Percentiles rank a stretch among this genome's conserved stretches.
Evolutionary conservation across 1,140 invertebrate species (phyloP).

Genomic region (Cotesia typhae): DNA sequence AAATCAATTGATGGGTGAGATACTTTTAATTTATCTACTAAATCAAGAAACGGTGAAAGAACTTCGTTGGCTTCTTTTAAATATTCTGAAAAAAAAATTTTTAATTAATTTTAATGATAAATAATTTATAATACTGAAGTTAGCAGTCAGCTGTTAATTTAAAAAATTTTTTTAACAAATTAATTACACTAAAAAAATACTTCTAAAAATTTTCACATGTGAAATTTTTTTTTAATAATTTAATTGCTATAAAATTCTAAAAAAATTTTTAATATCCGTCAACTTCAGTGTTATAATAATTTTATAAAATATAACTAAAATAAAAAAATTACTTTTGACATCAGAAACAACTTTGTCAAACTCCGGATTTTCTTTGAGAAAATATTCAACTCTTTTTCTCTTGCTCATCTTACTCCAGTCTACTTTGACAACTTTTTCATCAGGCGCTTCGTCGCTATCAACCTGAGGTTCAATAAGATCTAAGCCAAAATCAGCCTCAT

Average conservation of each 20-base stretch:
- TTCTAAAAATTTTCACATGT: too few relatives aligned
- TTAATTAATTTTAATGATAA: conserved; percentile 10
- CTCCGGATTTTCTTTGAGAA: conserved; percentile 87
- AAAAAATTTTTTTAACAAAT: too few relatives aligned
- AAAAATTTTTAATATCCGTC: too few relatives aligned
- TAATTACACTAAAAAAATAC: too few relatives aligned
- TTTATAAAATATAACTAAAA: conserved; percentile 11
- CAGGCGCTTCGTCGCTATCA: conserved; percentile 51
- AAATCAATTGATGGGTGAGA: conserved; percentile 72
- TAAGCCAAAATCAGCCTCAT: conserved; percentile 82
- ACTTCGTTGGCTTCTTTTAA: conserved; percentile 72
- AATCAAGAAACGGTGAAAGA: conserved; percentile 73
- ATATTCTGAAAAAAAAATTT: conserved; percentile 59
- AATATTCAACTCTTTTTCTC: conserved; percentile 77
- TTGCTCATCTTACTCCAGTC: conserved; percentile 80
- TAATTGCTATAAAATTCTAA: too few relatives aligned
- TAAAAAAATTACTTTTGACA: conserved; percentile 73
- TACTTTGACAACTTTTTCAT: conserved; percentile 71
- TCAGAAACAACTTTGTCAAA: conserved; percentile 79
- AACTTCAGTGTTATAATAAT: too few relatives aligned
- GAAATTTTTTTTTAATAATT: too few relatives aligned
- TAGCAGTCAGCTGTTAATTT: too few relatives aligned
- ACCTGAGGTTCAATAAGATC: conserved; percentile 68
- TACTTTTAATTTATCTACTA: conserved; percentile 69
- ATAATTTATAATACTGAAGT: too few relatives aligned